A percentile compares a stretch with the other conserved stretches of the same genome.
Conservation (phyloP, 2,888 invertebrate species). For the Andrena camellia region DNA sequence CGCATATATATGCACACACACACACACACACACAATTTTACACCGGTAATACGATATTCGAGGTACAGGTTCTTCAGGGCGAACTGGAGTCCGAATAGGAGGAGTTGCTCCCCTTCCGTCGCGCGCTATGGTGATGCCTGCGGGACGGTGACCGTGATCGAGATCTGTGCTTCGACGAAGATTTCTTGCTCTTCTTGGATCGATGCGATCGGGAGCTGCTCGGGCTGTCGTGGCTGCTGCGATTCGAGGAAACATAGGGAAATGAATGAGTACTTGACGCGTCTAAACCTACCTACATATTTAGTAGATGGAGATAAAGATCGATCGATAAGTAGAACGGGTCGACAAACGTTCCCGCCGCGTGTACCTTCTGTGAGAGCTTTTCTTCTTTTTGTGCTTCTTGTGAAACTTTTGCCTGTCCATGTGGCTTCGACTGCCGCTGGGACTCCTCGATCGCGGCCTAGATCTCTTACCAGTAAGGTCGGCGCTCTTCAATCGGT, state of each 20-base stretch:
- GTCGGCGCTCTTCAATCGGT: slow-evolving; percentile 79
- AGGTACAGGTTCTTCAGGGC: slow-evolving; percentile 70
- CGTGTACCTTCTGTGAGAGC: slow-evolving; percentile 84
- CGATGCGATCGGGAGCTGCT: slow-evolving; percentile 81
- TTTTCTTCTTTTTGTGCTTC: slow-evolving; percentile 85
- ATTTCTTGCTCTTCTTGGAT: slow-evolving; percentile 82
- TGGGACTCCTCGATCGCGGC: slow-evolving; percentile 79
- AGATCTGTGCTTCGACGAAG: slow-evolving; percentile 80
- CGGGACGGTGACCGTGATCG: slow-evolving; percentile 80
- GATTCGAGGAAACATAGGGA: slow-evolving; percentile 31
- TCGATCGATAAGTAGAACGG: not conserved
- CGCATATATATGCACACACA: slow-evolving; percentile 28
- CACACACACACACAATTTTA: slow-evolving; percentile 63
- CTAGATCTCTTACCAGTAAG: slow-evolving; percentile 78
- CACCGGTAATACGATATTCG: slow-evolving; percentile 40
- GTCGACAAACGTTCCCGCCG: too few species aligned
- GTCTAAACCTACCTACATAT: not conserved
- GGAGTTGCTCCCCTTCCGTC: slow-evolving; percentile 78
- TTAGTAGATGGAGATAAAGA: not conserved
- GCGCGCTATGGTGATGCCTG: slow-evolving; percentile 74
- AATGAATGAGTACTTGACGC: slow-evolving; percentile 1
- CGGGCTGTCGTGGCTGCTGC: slow-evolving; percentile 79
- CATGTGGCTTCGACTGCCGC: slow-evolving; percentile 74
- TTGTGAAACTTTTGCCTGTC: slow-evolving; percentile 83
- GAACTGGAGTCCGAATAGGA: slow-evolving; percentile 80